phyloP scores from a whole-genome alignment of 2,888 invertebrate genomes.

The Eristalis intricaria region DNA sequence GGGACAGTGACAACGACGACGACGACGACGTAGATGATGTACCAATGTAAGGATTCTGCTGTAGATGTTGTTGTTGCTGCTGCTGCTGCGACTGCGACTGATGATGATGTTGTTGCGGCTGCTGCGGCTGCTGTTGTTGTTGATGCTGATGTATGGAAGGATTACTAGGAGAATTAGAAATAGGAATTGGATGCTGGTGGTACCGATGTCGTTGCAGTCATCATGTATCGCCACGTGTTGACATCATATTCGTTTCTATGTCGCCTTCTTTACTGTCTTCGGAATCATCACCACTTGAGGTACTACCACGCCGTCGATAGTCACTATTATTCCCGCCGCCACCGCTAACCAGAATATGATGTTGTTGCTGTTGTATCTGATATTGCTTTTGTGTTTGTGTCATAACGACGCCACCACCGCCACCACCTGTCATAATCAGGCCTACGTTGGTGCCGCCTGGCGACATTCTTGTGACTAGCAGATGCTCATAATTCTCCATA shows the following conservation, averaged over 20 bases:
- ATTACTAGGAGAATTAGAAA: constrained; percentile 60
- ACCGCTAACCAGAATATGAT: constrained; percentile 53
- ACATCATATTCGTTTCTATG: constrained; percentile 76
- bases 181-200: constrained; percentile 64
- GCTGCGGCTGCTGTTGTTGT: constrained; percentile 73
- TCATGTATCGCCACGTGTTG: constrained; percentile 64
- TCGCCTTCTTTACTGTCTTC: constrained; percentile 82
- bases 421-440: constrained; percentile 32
- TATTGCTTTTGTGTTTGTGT: constrained; percentile 76
- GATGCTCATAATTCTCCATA: constrained; percentile 80
- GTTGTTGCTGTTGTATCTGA: constrained; percentile 69
- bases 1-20: constrained; percentile 20
- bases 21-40: constrained; percentile 29
- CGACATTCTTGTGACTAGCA: constrained; percentile 77
- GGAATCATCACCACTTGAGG: constrained; percentile 80
- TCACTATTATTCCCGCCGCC: constrained; percentile 65
- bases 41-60: constrained; percentile 67
- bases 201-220: constrained; percentile 70
- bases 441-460: constrained; percentile 73
- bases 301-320: constrained; percentile 79
- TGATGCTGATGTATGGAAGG: constrained; percentile 58
- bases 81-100: constrained; percentile 75
- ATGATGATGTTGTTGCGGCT: constrained; percentile 74
- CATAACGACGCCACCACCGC: constrained; percentile 41
- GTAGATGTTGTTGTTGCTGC: constrained; percentile 75